These are phyloP conservation scores for Hystrix cristata DNA, from an alignment of 2,113 vertebrate species.

Conservation along the genomic window DNA sequence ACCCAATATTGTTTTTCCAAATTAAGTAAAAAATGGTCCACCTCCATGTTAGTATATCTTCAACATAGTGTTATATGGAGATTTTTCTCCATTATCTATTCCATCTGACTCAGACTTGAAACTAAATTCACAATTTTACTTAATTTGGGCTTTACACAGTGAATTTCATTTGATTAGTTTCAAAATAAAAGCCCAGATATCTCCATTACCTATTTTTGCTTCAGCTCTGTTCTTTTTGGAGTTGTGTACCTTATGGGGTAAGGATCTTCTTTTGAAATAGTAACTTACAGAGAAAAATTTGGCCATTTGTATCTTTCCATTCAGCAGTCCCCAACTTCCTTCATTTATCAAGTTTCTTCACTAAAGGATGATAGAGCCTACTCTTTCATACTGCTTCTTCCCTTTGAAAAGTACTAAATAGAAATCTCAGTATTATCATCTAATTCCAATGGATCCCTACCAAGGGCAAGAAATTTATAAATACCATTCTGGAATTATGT, in stretches of 20 bases:
- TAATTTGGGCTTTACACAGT: slow-evolving; percentile 47
- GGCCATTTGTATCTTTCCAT: slow-evolving; percentile 5
- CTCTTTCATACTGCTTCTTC: slow-evolving; percentile 14
- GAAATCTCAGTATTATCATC: slow-evolving; percentile 5
- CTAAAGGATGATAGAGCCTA: background rate
- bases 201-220: slow-evolving; percentile 40
- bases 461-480: background rate
- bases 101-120: background rate
- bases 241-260: background rate
- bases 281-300: slow-evolving; percentile 46
- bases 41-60: slow-evolving; percentile 18
- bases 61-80: background rate
- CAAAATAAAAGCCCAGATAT: slow-evolving; percentile 46
- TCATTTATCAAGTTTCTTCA: slow-evolving; percentile 1
- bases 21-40: slow-evolving; percentile 37
- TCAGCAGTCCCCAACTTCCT: background rate
- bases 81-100: slow-evolving; percentile 35
- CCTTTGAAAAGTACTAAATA: slow-evolving; percentile 60
- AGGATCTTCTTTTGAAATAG: slow-evolving; percentile 18
- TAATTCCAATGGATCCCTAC: background rate
- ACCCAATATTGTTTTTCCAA: slow-evolving; percentile 45
- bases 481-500: background rate
- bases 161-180: slow-evolving; percentile 53
- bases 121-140: slow-evolving; percentile 35
- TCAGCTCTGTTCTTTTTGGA: background rate